Evolutionary conservation across 2,888 invertebrate genomes (phyloP).

Genomic region (Epinotia brunnichana): DNA sequence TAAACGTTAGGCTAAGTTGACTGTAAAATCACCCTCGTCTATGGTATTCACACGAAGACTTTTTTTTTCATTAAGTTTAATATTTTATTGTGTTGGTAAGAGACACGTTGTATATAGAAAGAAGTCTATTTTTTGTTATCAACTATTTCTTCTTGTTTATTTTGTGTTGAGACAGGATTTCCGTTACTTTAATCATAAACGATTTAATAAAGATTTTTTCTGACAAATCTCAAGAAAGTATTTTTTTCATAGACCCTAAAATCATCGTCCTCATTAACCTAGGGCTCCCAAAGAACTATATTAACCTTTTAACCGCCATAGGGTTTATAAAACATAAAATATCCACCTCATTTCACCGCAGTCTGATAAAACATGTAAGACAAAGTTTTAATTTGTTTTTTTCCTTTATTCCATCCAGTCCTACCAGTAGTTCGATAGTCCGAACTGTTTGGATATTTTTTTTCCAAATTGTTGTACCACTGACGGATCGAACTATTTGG

Average conservation of each 20-base stretch:
- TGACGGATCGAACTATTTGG: too few species aligned
- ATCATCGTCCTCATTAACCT: too few species aligned
- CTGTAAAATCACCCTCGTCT: constrained; percentile 59
- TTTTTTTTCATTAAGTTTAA: constrained; percentile 49
- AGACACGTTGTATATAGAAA: constrained; percentile 72
- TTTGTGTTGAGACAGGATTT: constrained; percentile 73
- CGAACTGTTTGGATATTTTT: too few species aligned
- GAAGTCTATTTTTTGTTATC: constrained; percentile 75
- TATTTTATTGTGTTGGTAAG: constrained; percentile 51
- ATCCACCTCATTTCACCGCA: too few species aligned
- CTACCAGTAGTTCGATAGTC: too few species aligned
- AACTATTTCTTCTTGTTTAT: constrained; percentile 72
- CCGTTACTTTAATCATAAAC: constrained; percentile 73
- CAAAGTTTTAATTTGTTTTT: too few species aligned
- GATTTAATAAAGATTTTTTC: constrained; percentile 74
- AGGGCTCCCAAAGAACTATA: too few species aligned
- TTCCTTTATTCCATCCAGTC: too few species aligned
- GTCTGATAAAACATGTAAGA: too few species aligned
- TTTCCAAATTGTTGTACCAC: too few species aligned
- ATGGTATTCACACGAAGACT: constrained; percentile 57
- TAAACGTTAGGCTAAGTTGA: constrained; percentile 63
- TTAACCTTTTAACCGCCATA: too few species aligned
- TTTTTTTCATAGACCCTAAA: constrained; percentile 18
- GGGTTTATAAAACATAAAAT: too few species aligned
- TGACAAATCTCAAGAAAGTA: constrained; percentile 33